Conservation (phyloP, 2,797 vertebrate genomes). For the Channa striata region DNA sequence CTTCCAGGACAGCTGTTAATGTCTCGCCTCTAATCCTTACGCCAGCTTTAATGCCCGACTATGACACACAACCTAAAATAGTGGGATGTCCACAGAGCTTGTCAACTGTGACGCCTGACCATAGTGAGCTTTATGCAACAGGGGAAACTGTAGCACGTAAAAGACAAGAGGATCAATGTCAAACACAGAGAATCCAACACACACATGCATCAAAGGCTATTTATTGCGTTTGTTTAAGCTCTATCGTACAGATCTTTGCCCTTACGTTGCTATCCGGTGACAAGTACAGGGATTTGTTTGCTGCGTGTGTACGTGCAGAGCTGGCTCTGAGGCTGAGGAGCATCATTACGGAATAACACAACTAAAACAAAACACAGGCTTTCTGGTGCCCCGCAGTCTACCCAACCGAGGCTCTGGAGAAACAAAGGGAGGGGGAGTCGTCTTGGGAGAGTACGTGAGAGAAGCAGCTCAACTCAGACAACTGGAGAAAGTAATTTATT, state of each 20-base stretch:
- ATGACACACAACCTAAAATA: slow-evolving; percentile 60
- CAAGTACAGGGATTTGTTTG: slow-evolving; percentile 57
- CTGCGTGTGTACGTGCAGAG: slow-evolving; percentile 38
- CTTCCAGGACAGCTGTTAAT: slow-evolving; percentile 27
- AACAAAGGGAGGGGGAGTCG: slow-evolving; percentile 32
- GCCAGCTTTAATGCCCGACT: slow-evolving; percentile 25
- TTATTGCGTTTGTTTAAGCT: slow-evolving; percentile 32
- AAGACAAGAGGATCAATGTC: slow-evolving; percentile 35
- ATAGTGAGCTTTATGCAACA: slow-evolving; percentile 7
- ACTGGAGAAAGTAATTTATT: slow-evolving; percentile 34
- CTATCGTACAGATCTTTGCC: slow-evolving; percentile 26
- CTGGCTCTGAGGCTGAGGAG: slow-evolving; percentile 68
- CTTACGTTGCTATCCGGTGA: slow-evolving; percentile 43
- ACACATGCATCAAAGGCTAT: slow-evolving; percentile 22
- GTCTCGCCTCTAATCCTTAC: slow-evolving; percentile 28
- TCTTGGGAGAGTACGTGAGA: slow-evolving; percentile 26
- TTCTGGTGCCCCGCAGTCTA: slow-evolving; percentile 79
- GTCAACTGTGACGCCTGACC: slow-evolving; percentile 20
- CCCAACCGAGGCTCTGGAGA: slow-evolving; percentile 52
- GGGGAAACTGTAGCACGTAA: slow-evolving; percentile 31
- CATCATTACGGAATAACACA: slow-evolving; percentile 76
- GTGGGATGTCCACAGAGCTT: slow-evolving; percentile 35
- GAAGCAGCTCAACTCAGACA: slow-evolving; percentile 20
- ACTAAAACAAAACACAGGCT: slow-evolving; percentile 76
- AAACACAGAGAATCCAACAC: neutral